phyloP scores from a whole-genome alignment of 2,797 vertebrate genomes.

The Centroberyx gerrardi region DNA sequence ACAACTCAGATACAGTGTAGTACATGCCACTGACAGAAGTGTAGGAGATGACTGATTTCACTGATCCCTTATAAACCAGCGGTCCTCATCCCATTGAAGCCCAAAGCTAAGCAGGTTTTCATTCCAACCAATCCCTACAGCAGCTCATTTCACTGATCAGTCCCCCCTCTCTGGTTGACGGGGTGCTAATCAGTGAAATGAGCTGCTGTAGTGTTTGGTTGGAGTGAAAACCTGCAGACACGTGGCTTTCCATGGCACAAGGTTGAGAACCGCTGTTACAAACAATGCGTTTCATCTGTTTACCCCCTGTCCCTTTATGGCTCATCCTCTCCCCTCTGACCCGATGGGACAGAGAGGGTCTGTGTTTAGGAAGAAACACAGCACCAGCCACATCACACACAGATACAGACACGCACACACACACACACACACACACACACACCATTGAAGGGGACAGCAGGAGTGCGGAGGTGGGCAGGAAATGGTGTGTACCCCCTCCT shows the following conservation, averaged over 20 bases:
- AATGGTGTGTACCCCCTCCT: constrained; percentile 77
- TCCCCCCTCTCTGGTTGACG: constrained; percentile 9
- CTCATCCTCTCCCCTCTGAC: constrained; percentile 77
- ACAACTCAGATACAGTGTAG: constrained; percentile 9
- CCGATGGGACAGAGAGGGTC: constrained; percentile 69
- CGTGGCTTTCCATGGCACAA: constrained; percentile 17
- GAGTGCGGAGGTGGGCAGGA: constrained; percentile 79
- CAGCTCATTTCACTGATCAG: not conserved
- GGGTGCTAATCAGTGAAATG: constrained; percentile 55
- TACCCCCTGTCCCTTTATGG: constrained; percentile 69
- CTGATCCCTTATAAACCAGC: not conserved
- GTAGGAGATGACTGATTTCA: constrained; percentile 2
- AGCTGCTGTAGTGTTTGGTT: constrained; percentile 20
- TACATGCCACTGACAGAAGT: not conserved
- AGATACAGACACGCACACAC: constrained; percentile 39
- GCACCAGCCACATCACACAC: constrained; percentile 60
- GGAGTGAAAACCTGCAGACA: too few species aligned
- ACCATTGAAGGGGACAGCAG: constrained; percentile 70
- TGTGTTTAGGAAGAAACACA: constrained; percentile 71
- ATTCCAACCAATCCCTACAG: constrained; percentile 1
- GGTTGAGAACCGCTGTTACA: constrained; percentile 29
- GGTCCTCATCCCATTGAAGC: constrained; percentile 20
- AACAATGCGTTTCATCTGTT: constrained; percentile 63
- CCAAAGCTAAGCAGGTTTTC: constrained; percentile 1
- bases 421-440: constrained; percentile 44